Evolutionary conservation across 2,113 vertebrate genomes (phyloP).

Genomic region (Megaleporinus macrocephalus): DNA sequence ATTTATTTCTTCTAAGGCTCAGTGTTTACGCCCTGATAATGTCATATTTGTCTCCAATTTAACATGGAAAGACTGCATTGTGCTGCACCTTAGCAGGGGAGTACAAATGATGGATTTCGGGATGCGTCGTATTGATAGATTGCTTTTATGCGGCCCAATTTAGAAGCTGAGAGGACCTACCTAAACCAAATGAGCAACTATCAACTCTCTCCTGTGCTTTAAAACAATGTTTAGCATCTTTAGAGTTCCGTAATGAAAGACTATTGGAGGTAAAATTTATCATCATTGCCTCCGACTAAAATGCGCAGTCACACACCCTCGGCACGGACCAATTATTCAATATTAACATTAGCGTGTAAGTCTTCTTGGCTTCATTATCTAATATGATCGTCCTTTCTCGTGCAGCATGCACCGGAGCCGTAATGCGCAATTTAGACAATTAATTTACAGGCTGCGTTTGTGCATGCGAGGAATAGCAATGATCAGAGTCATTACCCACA

Average conservation of each 20-base stretch:
- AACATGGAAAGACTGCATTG: not conserved
- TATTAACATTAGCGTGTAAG: constrained; percentile 16
- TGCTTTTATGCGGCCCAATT: constrained; percentile 1
- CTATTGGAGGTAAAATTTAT: constrained; percentile 1
- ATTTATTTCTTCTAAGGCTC: not conserved
- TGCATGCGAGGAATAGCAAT: constrained; percentile 68
- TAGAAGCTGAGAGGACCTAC: not conserved
- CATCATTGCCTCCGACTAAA: constrained; percentile 1
- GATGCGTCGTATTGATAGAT: not conserved
- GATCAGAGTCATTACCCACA: constrained; percentile 58
- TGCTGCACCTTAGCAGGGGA: not conserved
- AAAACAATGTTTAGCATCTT: not conserved
- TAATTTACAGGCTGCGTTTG: constrained; percentile 41
- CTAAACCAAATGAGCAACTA: constrained; percentile 13
- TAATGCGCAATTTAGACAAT: constrained; percentile 54
- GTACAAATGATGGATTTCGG: not conserved
- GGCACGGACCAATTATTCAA: constrained; percentile 32
- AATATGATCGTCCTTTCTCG: constrained; percentile 32
- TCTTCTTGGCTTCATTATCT: constrained; percentile 36
- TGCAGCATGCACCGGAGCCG: constrained; percentile 39
- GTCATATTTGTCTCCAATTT: constrained; percentile 19
- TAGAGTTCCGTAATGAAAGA: not conserved
- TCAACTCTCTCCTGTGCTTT: not conserved
- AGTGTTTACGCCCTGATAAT: not conserved
- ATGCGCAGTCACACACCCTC: constrained; percentile 29